Base-by-base conservation (phyloP, 1,140 invertebrate genomes). In the Cecropterus lyciades region DNA sequence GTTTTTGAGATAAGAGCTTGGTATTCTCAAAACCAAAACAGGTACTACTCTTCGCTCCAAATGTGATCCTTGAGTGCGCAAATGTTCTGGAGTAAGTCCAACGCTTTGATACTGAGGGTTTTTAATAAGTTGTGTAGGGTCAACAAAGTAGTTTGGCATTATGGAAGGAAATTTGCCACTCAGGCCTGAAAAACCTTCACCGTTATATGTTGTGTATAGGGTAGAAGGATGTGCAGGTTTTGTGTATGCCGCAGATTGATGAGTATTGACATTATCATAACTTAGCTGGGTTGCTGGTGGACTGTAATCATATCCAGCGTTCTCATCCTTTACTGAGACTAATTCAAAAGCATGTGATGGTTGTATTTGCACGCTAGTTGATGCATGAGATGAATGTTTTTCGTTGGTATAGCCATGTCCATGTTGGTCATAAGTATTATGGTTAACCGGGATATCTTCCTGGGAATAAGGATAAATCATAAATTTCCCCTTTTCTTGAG, bases 401-500 rank as follows among this genome's bases (percentile, higher is more conserved):
- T 52, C 62, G 48, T 67, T 65, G 13, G 45, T 66, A 55, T 81
- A 81, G 45, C 70, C 69, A 30, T 57, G 51, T 16, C 48, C 51
- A 15, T 79, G 67, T 14, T 64, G 7, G 1, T n/a, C 37, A 9
- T 40, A 4, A 40, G 5, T 55, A 37, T 64, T 79, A 16, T 79
- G 46, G 65, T 37, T 53, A 5, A 77, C 30, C 20, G 93, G 93
- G 52, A 93, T 93, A 70, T 94, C 93, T 67, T 93, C 86, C 81
- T 94, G 93, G 2, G 93, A 94, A 69, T 94, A 94, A 37, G 93
- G 93, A 75, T 94, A 94, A 51, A 94, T 85, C 86, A 93, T 90
- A 68, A 93, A 94, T 74, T 93, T 93, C 37, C 92, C 93, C 75
- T 92, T 89, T 49, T 89, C 84, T 73, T 91, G 82, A 9, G 76